Base-by-base conservation (phyloP, 2,888 invertebrate genomes). In the Tenthredo scrophulariae region DNA sequence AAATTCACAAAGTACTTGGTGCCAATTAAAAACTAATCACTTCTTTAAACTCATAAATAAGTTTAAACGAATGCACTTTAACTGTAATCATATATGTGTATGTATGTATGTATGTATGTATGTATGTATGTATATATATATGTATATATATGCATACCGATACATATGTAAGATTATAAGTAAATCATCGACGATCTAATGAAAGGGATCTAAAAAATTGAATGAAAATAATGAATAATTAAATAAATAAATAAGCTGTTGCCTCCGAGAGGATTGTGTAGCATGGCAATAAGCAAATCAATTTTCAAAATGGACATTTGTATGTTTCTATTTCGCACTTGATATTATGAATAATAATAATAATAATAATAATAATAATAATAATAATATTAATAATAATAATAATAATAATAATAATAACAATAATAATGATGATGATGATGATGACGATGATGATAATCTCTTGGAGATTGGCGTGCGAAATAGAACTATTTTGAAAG, bases 211-310 rank as follows among this genome's bases (percentile, higher is more conserved):
- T 54, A 74, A 85, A 70, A 62, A 70, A 80, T 62, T 80, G 10
- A 77, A 50, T 29, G 43, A 75, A 85, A 70, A 84, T 70, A 85
- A 86, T 37, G 84, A 72, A 86, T 65, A 79, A 85, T 62, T 84
- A 86, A 86, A 77, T 84, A 65, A 43, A 62, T 18, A 80, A 50
- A 46, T 40, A 74, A 83, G 89, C 87, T 85, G 87, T 89, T 88
- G 88, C 88, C 89, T 89, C 88, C 86, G 87, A 88, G 88, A 89
- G 89, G 88, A 88, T 88, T 89, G 87, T 87, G 87, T 88, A 88
- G 88, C 88, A 88, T 84, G 89, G 89, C 89, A 89, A 89, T 89
- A 89, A 87, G 33, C 50, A 46, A 83, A 83, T 50, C 9, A 43
- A 83, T 33, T 65, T 77, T 83, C 83, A 70, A 83, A 83, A 83